Evolutionary conservation across 64 coral and sea anemone species (phyloP), one percentile per base, ranked within the genome.

Genomic region (Pocillopora verrucosa): DNA sequence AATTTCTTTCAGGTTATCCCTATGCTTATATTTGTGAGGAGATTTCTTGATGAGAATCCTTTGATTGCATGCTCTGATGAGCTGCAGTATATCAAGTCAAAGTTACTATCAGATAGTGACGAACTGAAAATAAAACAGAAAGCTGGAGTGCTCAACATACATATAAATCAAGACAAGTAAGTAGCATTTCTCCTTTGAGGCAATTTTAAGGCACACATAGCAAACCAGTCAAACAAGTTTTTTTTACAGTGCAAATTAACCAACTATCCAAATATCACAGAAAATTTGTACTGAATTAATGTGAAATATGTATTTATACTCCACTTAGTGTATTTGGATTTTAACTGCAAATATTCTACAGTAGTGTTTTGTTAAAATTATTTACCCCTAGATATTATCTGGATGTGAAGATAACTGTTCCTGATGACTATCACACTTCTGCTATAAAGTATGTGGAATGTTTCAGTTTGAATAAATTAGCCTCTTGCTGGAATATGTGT

Each of bases 1-100:
- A 30, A 16, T 82, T 41, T 77, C 45, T 74, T 91, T 41, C 36
- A 98, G 96, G 83, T 88, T 77, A 74, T 93, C 30, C 73, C 72
- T 36, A 64, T 95, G 16, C 62, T 98, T 41, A 73, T 61, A 35
- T 98, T 98, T 90, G 91, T 98, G 5, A 83, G 90, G 10, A 93
- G 88, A 79, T 98, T 98, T 88, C 73, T 98, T 25, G 96, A 99
- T 86, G 96, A 99, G 56, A 95, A 99, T 70, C 93, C 96, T 61
- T 90, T 99, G 13, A 95, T 95, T 82, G 91, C 95, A 38, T 99
- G 96, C 62, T 92, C 93, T 35, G 96, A 99, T 81, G 96, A 99
- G 75, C 84, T 99, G 11, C 89, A 89, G 56, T 85, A 95, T 74
- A 80, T 99, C 41, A 99, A 95, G 77, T 89, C 92, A 56, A 95